These are phyloP conservation scores for Platalea minor DNA, from an alignment of 2,797 vertebrate genomes.

Conservation along the genomic window DNA sequence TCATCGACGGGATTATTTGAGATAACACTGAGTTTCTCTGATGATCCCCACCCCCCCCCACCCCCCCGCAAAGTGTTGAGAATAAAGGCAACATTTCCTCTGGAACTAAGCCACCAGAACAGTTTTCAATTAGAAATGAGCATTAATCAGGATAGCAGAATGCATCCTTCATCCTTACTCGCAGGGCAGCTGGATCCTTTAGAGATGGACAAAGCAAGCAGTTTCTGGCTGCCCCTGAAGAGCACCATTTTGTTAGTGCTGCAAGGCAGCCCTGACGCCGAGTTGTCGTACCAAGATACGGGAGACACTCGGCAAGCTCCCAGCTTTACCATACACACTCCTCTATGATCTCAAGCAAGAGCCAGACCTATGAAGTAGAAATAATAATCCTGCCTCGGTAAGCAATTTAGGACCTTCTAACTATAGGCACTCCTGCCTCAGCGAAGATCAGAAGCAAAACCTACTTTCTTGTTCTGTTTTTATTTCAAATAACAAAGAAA, in stretches of 20 bases:
- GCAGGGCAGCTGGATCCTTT: not conserved
- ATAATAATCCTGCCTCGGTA: not conserved
- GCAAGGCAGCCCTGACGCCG: fast-evolving
- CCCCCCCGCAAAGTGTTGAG: not conserved
- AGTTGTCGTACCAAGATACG: fast-evolving
- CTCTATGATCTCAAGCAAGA: not conserved
- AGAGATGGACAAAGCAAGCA: not conserved
- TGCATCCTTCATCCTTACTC: not conserved
- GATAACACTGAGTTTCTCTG: not conserved
- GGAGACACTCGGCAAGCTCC: not conserved
- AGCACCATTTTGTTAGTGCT: not conserved
- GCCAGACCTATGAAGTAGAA: not conserved
- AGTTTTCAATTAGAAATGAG: not conserved
- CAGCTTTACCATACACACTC: not conserved
- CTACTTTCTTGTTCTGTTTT: not conserved
- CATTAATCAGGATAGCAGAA: not conserved
- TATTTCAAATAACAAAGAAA: not conserved
- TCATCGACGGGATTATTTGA: not conserved
- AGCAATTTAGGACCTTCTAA: not conserved
- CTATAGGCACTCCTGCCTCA: too few species aligned
- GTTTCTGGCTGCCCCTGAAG: not conserved
- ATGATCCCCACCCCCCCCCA: too few species aligned
- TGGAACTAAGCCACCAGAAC: not conserved
- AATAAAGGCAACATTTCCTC: not conserved
- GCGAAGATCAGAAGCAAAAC: not conserved